Evolutionary conservation across 2,888 invertebrate genomes (phyloP), one percentile per base, ranked within the genome.

Genomic region (Acronicta aceris): DNA sequence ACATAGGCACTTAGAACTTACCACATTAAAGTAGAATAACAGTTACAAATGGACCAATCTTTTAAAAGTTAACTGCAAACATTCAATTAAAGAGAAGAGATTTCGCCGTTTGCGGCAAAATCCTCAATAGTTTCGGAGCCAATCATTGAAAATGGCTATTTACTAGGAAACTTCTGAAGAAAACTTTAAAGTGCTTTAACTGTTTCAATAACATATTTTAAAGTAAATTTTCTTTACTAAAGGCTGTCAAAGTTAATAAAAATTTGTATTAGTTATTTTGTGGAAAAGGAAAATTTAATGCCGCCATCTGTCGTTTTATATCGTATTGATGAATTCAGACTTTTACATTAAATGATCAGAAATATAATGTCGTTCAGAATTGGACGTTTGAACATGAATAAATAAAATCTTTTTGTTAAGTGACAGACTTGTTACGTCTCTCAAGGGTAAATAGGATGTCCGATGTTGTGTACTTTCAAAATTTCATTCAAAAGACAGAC

Each of bases 121-220:
- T 50, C 17, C 8, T 38, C 10, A 49, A 43, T 40, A 41, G 43
- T 46, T 50, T 49, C 16, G 30, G 33, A 62, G 33, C 13, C 51
- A 67, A 71, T 65, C 6, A 53, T 46, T 33, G 50, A 17, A 51
- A 71, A 54, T 45, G 46, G 49, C 42, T 47, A 50, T 53, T 60
- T 46, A 56, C 45, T 12, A 17, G 9, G 16, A 36, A 52, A 52
- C 27, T 45, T 57, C 10, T 16, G 10, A 48, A 13, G 30, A 36
- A 5, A 49, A 56, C 21, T 55, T 16, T n/a, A 9, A 46, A 47
- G 16, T 54, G 48, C 51, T 27, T 33, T 47, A 21, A 65, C 43
- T 59, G 53, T 53, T 57, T 50, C 46, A 33, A 46, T 49, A 54
- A 15, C 5, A 10, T 21, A 9, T 40, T 50, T 21, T 33, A 38